Percentiles rank a stretch among this genome's conserved stretches.
Evolutionary conservation across 2,113 vertebrate species (phyloP).

Genomic region (Antechinus flavipes): DNA sequence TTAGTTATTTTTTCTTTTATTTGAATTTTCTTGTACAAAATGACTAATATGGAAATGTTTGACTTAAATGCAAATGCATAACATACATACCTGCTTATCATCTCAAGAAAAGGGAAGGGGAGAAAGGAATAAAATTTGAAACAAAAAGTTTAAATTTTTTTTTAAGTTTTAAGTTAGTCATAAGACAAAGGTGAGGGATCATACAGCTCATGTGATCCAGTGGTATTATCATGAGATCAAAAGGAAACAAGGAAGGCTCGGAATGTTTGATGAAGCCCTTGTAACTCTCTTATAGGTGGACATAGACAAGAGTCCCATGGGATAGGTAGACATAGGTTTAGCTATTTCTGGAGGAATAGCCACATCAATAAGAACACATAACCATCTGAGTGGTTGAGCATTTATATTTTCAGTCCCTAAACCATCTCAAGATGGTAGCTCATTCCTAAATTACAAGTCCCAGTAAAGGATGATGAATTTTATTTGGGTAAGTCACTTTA

Average conservation of each 20-base stretch:
- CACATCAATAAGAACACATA: not conserved
- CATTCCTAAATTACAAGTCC: not conserved
- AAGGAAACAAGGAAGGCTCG: not conserved
- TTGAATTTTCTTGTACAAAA: too few species aligned
- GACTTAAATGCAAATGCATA: too few species aligned
- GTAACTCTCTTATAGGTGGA: not conserved
- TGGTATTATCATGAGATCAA: not conserved
- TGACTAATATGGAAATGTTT: too few species aligned
- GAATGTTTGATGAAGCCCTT: not conserved
- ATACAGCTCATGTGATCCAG: not conserved
- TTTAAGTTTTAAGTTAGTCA: not conserved
- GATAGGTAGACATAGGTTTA: not conserved
- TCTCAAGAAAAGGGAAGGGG: too few species aligned
- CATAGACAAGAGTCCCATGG: not conserved
- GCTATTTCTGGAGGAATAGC: not conserved
- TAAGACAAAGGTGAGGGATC: not conserved
- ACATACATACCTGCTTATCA: too few species aligned
- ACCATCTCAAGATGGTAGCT: not conserved
- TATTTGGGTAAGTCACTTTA: not conserved
- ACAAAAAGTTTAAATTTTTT: too few species aligned
- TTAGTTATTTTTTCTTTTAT: too few species aligned
- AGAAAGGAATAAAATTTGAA: too few species aligned
- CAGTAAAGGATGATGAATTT: not conserved
- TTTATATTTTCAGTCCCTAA: not conserved
- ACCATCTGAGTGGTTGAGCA: not conserved